phyloP scores from a whole-genome alignment of 2,888 invertebrate genomes.

The Mechanitis messenoides region DNA sequence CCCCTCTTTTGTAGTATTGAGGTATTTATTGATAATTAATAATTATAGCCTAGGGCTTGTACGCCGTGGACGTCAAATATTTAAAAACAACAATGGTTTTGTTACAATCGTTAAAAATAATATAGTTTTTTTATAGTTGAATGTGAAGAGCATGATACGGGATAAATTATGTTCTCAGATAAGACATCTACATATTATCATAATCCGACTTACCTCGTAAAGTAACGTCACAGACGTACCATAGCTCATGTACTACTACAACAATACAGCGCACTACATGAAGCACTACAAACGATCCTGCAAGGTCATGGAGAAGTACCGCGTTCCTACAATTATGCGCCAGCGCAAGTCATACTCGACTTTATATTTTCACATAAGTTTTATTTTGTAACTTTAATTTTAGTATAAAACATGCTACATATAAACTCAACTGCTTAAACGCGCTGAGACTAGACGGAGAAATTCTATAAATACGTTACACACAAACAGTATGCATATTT shows the following conservation, averaged over 20 bases:
- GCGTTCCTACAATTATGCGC: conserved; percentile 43
- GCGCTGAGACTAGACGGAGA: background rate
- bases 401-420: conserved; percentile 18
- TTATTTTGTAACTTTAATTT: background rate
- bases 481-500: background rate
- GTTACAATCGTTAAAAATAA: no score
- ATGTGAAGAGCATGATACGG: no score
- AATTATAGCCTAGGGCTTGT: no score
- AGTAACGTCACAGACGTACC: conserved; percentile 9
- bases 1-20: conserved; percentile 7
- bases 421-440: conserved; percentile 10
- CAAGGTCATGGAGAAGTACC: conserved; percentile 39
- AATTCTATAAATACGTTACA: background rate
- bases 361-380: conserved; percentile 13
- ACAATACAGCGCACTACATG: background rate
- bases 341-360: conserved; percentile 30
- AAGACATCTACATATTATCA: no score
- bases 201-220: no score
- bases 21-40: no score
- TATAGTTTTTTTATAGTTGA: no score
- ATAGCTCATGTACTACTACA: conserved; percentile 1
- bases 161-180: no score
- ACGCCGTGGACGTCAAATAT: no score
- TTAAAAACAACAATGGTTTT: no score
- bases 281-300: conserved; percentile 16